Percentiles rank a stretch among this genome's conserved stretches.
Evolutionary conservation across 2,888 invertebrate species (phyloP).

Genomic region (Thelaira solivaga): DNA sequence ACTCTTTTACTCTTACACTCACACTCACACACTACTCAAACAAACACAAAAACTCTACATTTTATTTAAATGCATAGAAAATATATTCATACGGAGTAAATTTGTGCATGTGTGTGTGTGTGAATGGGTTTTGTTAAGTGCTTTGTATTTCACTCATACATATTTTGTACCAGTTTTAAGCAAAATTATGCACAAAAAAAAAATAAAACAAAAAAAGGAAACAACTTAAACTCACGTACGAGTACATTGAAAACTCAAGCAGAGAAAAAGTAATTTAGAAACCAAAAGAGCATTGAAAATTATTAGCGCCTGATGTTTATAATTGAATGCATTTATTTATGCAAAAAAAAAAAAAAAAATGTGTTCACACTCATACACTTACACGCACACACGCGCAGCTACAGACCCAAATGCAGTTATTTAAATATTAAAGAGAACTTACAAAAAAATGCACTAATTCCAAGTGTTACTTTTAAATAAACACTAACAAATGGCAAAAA

Average conservation of each 20-base stretch:
- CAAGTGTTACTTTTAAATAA: too few species aligned
- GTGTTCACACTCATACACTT: too few species aligned
- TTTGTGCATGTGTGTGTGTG: not conserved
- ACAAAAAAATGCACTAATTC: too few species aligned
- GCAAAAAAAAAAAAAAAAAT: constrained; percentile 1
- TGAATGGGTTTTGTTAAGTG: not conserved
- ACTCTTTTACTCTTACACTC: not conserved
- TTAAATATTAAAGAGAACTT: too few species aligned
- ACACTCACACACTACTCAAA: not conserved
- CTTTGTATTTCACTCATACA: not conserved
- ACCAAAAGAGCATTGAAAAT: constrained; percentile 48
- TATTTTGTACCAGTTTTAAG: not conserved
- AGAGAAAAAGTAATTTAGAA: constrained; percentile 30
- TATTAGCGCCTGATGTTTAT: constrained; percentile 45
- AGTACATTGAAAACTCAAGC: not conserved
- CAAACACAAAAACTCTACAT: not conserved
- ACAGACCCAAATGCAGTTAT: too few species aligned
- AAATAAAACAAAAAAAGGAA: not conserved
- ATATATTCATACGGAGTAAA: too few species aligned
- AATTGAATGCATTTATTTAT: constrained; percentile 55
- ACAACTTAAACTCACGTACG: constrained; percentile 25
- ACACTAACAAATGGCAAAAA: too few species aligned
- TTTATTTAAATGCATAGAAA: too few species aligned
- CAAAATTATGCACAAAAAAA: not conserved
- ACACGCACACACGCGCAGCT: not conserved